Evolutionary conservation across 2,113 vertebrate species (phyloP), one percentile per base, ranked within the genome.

Genomic region (Alligator sinensis): DNA sequence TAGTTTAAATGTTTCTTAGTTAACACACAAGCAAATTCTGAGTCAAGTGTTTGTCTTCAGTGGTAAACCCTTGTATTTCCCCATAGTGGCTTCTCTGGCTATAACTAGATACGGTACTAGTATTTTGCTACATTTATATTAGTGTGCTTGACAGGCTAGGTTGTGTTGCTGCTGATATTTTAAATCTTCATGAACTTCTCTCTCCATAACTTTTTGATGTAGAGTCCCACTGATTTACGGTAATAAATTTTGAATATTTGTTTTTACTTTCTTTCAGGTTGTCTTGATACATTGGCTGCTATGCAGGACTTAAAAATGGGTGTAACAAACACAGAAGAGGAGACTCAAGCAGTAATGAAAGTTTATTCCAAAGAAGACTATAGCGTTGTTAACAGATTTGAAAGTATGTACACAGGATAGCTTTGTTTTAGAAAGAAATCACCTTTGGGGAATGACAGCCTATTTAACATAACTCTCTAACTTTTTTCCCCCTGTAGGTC

Each of bases 231-330:
- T 58, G 74, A 82, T 78, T 62, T 85, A 6, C 7, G 85, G 10
- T 86, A 59, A 86, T 28, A 91, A 70, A 62, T 78, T 11, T 60
- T 94, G 11, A 86, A 5, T 87, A 86, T 3, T 95, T 70, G 4
- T 6, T 84, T 96, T 91, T 93, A 63, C 62, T 88, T 92, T 93
- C 61, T 94, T 97, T 88, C 91, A 99, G 99, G 99, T 96, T 99
- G 99, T 95, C 98, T 99, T 94, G 99, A 99, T 96, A 99, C 99
- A 10, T 98, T 99, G 96, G 99, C 99, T 83, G 98, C 99, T 95
- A 99, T 99, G 99, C 99, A 99, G 87, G 99, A 99, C 92, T 98
- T 99, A 93, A 99, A 99, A 97, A 99, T 99, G 99, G 99, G 99
- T 58, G 97, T 99, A 91, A 98, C 99, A 85, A 99, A 98, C 76